Base-by-base conservation (phyloP, 2,113 vertebrate species). In the Poicephalus gulielmi region DNA sequence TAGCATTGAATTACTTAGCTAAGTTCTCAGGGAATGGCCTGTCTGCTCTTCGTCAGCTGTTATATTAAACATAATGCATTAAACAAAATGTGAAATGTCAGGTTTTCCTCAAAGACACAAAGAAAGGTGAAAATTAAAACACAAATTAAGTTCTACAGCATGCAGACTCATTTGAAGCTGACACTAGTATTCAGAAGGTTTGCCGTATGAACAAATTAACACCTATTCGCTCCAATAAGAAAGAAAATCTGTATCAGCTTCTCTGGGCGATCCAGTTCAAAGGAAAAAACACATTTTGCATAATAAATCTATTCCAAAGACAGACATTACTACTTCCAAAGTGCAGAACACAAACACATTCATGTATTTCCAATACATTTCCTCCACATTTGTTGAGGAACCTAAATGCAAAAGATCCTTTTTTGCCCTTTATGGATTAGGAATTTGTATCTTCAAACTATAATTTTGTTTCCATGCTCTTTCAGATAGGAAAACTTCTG, bases 401-500 rank as follows among this genome's bases (percentile, higher is more conserved):
- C 63, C 70, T 63, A 88, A 86, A 76, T 11, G 53, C 35, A 92
- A 55, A 84, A 76, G 39, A 81, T 60, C 17, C 30, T 37, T 73
- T 37, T 64, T 33, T 2, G 5, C 11, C 28, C 50, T 41, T 79
- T 60, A 67, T 17, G 60, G 53, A 86, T 30, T 39, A 90, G 69
- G 62, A 75, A 84, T 82, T 79, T 76, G 47, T 44, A 86, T 53
- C 50, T 90, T 74, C 83, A 59, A 86, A 59, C 33, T 39, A 55
- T 33, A 30, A 83, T 80, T 90, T 95, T 90, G 66, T 86, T 91
- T 97, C 84, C 60, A 52, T 83, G 77, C 39, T 64, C 31, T 94
- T 86, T 81, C 90, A 95, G 88, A 89, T 30, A 78, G 0, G 37
- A 95, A 95, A 90, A 88, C 85, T 90, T 91, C 55, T 74, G 52